A percentile compares a stretch with the other conserved stretches of the same genome.
Evolutionary conservation across 2,888 invertebrate genomes (phyloP).

Genomic region (Schrankia costaestrigalis): DNA sequence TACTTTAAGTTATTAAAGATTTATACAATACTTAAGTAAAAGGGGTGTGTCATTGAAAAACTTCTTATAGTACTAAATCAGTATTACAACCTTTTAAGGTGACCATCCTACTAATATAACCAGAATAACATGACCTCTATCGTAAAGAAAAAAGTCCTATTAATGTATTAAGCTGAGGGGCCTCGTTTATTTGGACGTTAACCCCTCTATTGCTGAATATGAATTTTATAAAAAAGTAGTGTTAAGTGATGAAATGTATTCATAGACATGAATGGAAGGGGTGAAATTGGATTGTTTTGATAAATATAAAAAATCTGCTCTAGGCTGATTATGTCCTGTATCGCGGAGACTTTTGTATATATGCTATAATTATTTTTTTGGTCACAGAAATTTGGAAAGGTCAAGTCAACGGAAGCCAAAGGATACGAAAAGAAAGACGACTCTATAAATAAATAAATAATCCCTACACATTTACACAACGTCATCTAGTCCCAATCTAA

Average conservation of each 20-base stretch:
- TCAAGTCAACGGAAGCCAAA: too few species aligned
- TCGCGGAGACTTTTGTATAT: too few species aligned
- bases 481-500: too few species aligned
- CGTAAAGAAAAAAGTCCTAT: not conserved
- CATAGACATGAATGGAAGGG: constrained; percentile 52
- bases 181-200: constrained; percentile 33
- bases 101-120: constrained; percentile 38
- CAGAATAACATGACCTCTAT: constrained; percentile 31
- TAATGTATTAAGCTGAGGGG: constrained; percentile 5
- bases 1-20: constrained; percentile 13
- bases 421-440: too few species aligned
- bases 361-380: too few species aligned
- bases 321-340: too few species aligned
- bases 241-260: constrained; percentile 48
- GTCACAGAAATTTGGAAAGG: too few species aligned
- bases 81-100: constrained; percentile 53
- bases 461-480: too few species aligned
- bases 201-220: constrained; percentile 40
- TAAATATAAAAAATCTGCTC: too few species aligned
- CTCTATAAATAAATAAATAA: too few species aligned
- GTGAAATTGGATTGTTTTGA: constrained; percentile 32
- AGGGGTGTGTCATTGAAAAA: constrained; percentile 36
- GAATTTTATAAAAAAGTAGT: constrained; percentile 42
- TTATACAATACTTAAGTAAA: constrained; percentile 22
- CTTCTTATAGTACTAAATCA: constrained; percentile 60